phyloP scores from a whole-genome alignment of 2,113 vertebrate species.

The Sciurus niger region DNA sequence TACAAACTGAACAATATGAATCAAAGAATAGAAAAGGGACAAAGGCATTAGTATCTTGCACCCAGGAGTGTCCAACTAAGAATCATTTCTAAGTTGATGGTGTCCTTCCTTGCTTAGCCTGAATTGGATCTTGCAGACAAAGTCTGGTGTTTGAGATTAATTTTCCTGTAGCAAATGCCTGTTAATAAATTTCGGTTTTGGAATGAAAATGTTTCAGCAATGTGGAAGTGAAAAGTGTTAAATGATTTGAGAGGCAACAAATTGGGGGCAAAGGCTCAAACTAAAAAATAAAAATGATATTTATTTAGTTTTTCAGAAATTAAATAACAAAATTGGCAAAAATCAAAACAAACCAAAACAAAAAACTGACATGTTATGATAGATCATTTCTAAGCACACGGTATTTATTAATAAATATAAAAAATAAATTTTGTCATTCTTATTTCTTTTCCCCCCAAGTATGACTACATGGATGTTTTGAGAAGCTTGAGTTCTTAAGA shows the following conservation, averaged over 20 bases:
- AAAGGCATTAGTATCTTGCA: neutral
- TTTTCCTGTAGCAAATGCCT: conserved; percentile 40
- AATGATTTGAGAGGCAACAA: conserved; percentile 68
- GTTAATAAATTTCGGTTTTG: conserved; percentile 42
- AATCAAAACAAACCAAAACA: conserved; percentile 58
- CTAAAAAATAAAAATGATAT: conserved; percentile 72
- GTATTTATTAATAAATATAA: conserved; percentile 71
- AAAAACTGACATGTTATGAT: conserved; percentile 27
- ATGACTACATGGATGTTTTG: conserved; percentile 50
- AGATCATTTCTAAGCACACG: conserved; percentile 56
- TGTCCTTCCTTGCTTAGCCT: neutral
- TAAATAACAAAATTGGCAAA: conserved; percentile 75
- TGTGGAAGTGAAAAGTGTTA: conserved; percentile 54
- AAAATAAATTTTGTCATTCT: conserved; percentile 68
- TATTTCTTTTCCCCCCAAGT: conserved; percentile 22
- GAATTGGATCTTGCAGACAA: neutral
- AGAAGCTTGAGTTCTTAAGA: conserved; percentile 48
- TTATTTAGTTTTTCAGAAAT: conserved; percentile 80
- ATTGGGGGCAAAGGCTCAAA: conserved; percentile 67
- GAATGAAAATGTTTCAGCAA: conserved; percentile 58
- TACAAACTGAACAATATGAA: neutral
- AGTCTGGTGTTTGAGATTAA: conserved; percentile 28
- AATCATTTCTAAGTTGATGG: neutral
- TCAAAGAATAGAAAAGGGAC: neutral
- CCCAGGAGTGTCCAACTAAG: neutral